phyloP scores from a whole-genome alignment of 2,888 invertebrate genomes.

The Brachypterus glaber region DNA sequence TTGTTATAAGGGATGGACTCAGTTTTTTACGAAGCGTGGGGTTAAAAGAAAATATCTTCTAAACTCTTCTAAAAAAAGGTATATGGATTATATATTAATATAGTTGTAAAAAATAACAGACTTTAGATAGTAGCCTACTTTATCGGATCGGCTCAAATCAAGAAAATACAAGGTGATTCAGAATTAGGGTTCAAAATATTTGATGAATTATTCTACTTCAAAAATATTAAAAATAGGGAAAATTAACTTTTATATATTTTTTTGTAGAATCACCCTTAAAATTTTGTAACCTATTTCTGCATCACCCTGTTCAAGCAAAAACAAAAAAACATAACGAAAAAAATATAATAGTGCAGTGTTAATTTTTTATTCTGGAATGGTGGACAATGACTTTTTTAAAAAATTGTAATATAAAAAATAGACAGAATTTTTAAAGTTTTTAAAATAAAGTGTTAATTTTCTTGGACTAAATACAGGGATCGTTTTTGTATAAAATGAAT shows the following conservation, averaged over 20 bases:
- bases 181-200: no score
- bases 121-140: constrained; percentile 38
- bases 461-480: constrained; percentile 33
- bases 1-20: no score
- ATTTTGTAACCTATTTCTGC: no score
- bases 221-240: no score
- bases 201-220: no score
- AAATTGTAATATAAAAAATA: constrained; percentile 31
- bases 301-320: no score
- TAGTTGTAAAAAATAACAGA: constrained; percentile 35
- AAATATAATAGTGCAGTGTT: constrained; percentile 36
- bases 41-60: no score
- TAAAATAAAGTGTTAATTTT: constrained; percentile 33
- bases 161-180: constrained; percentile 12
- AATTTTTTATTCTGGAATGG: constrained; percentile 35
- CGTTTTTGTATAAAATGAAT: no score
- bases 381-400: constrained; percentile 29
- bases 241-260: no score
- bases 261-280: no score
- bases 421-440: constrained; percentile 29
- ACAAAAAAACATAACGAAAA: constrained; percentile 7
- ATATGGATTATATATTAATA: constrained; percentile 38
- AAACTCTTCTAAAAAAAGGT: constrained; percentile 30
- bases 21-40: no score
- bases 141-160: constrained; percentile 38